Base-by-base conservation (phyloP, 2,113 vertebrate genomes). In the Corydoras maculifer region DNA sequence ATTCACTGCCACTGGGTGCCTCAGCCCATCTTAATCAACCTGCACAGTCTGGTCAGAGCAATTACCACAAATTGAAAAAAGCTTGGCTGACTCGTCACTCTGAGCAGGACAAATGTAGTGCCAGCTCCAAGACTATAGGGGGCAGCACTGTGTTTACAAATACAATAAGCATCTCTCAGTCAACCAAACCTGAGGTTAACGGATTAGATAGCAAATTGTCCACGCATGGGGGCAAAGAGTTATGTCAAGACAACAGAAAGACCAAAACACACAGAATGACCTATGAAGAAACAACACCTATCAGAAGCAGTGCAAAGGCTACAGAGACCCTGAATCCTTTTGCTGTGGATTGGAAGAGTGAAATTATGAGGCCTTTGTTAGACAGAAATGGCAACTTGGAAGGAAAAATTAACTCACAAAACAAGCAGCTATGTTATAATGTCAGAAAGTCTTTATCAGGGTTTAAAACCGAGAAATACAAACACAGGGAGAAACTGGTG, bases 11-110 rank as follows among this genome's bases (percentile, higher is more conserved):
- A 32, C 43, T 43, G 50, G n/a, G 88, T 84, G 75, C 87, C 77
- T 66, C 73, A 62, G 81, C 86, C 84, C 87, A 90, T 85, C 63
- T 84, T 8, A 91, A 82, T 86, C 92, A 93, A 78, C 87, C 90
- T 59, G 53, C 60, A 15, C 74, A 73, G 55, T 79, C 70, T 18
- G 59, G 72, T 35, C 77, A 79, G 15, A 80, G 32, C 63, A 94
- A 93, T 85, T 91, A 91, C 84, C 93, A 94, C 85, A 94, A 94
- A 78, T 88, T 94, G 76, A 94, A 94, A 86, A 94, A 94, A 80
- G 93, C 93, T 79, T 94, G 93, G 93, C 88, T 94, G 76, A 94
- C 92, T 3, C 90, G 93, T 49, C 93, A 94, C 79, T 94, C 93
- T 0, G 93, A 94, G 82, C 93, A 94, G 85, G 93, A 94, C 83